A percentile compares a stretch with the other conserved stretches of the same genome.
phyloP scores from a whole-genome alignment of 2,888 invertebrate genomes.

The Cyaniris semiargus region DNA sequence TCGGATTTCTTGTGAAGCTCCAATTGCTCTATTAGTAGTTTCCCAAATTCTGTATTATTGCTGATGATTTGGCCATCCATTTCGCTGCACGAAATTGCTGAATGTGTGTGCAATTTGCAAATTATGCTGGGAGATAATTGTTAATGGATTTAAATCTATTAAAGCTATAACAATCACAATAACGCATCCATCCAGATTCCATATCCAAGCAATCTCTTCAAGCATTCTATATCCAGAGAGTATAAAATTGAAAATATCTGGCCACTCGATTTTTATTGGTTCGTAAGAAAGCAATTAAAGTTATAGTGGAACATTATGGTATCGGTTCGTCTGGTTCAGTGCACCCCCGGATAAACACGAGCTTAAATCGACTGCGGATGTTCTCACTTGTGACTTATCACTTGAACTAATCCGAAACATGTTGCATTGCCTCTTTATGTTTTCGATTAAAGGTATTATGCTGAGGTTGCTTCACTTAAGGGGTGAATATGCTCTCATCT shows the following conservation, averaged over 20 bases:
- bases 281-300: conserved; percentile 76
- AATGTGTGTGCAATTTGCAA: conserved; percentile 2
- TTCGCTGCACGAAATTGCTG: not conserved
- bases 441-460: not conserved
- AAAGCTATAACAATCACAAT: not conserved
- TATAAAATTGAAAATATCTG: conserved; percentile 60
- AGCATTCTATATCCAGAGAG: conserved; percentile 48
- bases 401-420: conserved; percentile 22
- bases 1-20: not conserved
- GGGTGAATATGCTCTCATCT: not conserved
- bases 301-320: conserved; percentile 74
- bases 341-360: conserved; percentile 78
- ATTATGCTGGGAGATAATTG: not conserved
- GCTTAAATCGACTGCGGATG: conserved; percentile 80
- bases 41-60: not conserved
- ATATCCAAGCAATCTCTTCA: not conserved
- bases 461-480: no score
- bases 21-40: not conserved
- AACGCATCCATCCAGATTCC: not conserved
- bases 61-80: not conserved
- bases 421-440: not conserved
- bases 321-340: conserved; percentile 74
- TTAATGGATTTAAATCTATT: not conserved
- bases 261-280: conserved; percentile 72
- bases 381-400: conserved; percentile 61